Evolutionary conservation across 2,113 vertebrate species (phyloP).

Genomic region (Malurus melanocephalus): DNA sequence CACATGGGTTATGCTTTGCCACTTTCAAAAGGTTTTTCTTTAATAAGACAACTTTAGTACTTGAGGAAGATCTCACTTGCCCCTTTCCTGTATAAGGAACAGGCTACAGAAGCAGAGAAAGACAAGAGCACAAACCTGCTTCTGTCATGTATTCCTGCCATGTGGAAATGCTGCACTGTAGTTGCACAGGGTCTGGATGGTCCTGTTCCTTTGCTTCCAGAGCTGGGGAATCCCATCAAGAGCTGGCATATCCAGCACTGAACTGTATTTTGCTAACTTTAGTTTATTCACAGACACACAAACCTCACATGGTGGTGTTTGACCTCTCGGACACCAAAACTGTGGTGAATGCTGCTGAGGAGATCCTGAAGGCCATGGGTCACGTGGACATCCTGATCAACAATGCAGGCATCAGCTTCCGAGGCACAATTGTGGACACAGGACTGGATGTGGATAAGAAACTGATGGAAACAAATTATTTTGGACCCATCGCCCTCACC

Average conservation of each 20-base stretch:
- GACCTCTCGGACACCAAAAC: constrained; percentile 80
- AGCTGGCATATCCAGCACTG: neutral
- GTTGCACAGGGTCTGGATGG: neutral
- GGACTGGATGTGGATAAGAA: constrained; percentile 83
- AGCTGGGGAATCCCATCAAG: neutral
- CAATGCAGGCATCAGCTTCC: constrained; percentile 93
- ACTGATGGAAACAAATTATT: constrained; percentile 96
- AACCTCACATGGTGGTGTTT: constrained; percentile 81
- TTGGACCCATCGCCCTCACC: constrained; percentile 90
- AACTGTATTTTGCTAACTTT: neutral
- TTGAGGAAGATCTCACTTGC: neutral
- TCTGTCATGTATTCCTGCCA: neutral
- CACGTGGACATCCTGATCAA: constrained; percentile 91
- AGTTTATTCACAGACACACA: constrained; percentile 71
- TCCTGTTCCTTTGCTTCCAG: neutral
- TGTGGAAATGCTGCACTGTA: neutral
- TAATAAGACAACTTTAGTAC: neutral
- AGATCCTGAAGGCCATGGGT: constrained; percentile 83
- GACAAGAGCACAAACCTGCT: neutral
- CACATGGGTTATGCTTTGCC: neutral
- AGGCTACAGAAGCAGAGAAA: neutral
- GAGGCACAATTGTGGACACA: constrained; percentile 85
- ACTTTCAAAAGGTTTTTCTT: neutral
- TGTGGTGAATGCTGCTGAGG: constrained; percentile 73
- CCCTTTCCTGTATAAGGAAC: neutral